Conservation (phyloP, 2,797 vertebrate species). For the Coracias cyanogaster region DNA sequence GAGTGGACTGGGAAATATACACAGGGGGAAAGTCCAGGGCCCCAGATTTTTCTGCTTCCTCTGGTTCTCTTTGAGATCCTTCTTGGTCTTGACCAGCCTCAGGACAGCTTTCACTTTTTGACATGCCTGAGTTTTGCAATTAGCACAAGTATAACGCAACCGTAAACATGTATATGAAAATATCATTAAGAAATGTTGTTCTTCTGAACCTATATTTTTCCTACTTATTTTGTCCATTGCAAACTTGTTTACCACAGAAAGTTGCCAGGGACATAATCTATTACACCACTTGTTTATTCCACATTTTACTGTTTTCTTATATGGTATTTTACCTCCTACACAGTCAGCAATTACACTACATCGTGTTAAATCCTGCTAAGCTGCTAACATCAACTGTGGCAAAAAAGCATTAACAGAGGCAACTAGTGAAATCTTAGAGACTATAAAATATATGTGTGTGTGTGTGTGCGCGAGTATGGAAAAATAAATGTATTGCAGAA, state of each 20-base stretch:
- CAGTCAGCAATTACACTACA: neutral
- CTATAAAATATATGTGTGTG: neutral
- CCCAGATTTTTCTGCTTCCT: neutral
- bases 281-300: neutral
- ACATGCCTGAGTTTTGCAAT: neutral
- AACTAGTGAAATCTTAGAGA: neutral
- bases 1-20: fast-evolving
- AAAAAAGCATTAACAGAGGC: neutral
- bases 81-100: neutral
- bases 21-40: fast-evolving
- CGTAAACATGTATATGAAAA: fast-evolving
- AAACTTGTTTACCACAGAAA: neutral
- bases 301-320: neutral
- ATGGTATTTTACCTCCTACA: neutral
- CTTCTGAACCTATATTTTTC: neutral
- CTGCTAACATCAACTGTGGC: neutral
- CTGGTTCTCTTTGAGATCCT: neutral
- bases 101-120: neutral
- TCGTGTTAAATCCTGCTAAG: neutral
- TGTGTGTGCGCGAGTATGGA: fast-evolving
- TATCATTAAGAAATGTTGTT: neutral
- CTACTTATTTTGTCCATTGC: neutral
- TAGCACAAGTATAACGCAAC: fast-evolving
- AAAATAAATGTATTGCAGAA: neutral
- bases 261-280: neutral